phyloP scores from a whole-genome alignment of 2,888 invertebrate species.

The Leptinotarsa peninsularis region DNA sequence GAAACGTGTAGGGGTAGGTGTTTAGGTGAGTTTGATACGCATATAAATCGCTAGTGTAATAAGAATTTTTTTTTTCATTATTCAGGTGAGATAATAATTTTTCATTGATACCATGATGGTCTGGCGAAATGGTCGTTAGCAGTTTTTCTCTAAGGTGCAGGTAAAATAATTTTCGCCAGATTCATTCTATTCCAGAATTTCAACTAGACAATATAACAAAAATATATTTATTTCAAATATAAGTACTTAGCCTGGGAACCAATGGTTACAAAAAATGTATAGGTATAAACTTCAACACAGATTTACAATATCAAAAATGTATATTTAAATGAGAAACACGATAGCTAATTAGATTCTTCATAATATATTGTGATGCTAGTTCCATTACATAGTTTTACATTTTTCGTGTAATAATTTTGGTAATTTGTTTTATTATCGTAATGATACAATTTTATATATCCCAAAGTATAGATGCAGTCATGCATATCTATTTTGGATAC shows the following conservation, averaged over 20 bases:
- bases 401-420: constrained; percentile 23
- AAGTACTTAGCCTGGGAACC: background rate
- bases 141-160: background rate
- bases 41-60: no score
- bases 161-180: background rate
- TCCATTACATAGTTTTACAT: constrained; percentile 34
- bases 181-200: no score
- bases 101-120: no score
- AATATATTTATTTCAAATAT: background rate
- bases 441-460: constrained; percentile 45
- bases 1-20: no score
- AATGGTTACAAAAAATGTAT: no score
- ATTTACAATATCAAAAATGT: no score
- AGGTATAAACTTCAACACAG: no score
- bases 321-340: background rate
- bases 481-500: constrained; percentile 37
- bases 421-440: constrained; percentile 35
- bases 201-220: background rate
- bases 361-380: constrained; percentile 23
- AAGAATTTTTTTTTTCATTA: no score
- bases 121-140: no score
- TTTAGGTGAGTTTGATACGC: no score
- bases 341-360: constrained; percentile 18
- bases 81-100: no score
- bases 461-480: constrained; percentile 42